Percentiles rank a stretch among this genome's conserved stretches.
Evolutionary conservation across 2,797 vertebrate species (phyloP).

Genomic region (Aphelocoma californica): DNA sequence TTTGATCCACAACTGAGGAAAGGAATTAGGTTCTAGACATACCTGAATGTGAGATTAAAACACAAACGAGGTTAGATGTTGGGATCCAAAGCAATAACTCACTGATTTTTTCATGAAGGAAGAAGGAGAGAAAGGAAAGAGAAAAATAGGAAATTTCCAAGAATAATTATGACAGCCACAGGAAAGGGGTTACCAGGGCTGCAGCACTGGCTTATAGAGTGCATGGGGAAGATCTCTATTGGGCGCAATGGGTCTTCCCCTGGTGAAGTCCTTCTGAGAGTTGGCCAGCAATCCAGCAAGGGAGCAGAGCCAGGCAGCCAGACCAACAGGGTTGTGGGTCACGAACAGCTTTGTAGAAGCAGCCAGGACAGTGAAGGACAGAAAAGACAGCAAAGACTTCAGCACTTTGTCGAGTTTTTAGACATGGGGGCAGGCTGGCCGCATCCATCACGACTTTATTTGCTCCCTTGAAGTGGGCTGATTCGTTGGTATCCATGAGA

Average conservation of each 20-base stretch:
- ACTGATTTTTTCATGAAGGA: background rate
- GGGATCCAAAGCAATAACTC: background rate
- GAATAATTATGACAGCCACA: background rate
- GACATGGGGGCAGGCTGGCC: background rate
- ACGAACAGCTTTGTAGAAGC: background rate
- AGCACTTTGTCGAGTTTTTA: rapidly evolving
- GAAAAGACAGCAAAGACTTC: background rate
- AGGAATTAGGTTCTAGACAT: background rate
- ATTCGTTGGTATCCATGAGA: background rate
- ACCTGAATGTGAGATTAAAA: background rate
- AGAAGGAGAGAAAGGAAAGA: background rate
- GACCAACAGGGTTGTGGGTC: background rate
- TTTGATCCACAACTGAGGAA: background rate
- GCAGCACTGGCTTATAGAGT: background rate
- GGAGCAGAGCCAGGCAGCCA: background rate
- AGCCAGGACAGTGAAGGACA: background rate
- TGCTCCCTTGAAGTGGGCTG: background rate
- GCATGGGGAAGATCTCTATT: background rate
- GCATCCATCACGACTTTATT: background rate
- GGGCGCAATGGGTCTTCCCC: background rate
- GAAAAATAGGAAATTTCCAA: background rate
- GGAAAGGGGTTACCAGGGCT: background rate
- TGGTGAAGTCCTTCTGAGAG: rapidly evolving
- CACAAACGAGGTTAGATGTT: background rate
- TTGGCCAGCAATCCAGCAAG: background rate